Percentiles rank a stretch among this genome's conserved stretches.
Conservation (phyloP, 2,113 vertebrate species). For the Haemorhous mexicanus region DNA sequence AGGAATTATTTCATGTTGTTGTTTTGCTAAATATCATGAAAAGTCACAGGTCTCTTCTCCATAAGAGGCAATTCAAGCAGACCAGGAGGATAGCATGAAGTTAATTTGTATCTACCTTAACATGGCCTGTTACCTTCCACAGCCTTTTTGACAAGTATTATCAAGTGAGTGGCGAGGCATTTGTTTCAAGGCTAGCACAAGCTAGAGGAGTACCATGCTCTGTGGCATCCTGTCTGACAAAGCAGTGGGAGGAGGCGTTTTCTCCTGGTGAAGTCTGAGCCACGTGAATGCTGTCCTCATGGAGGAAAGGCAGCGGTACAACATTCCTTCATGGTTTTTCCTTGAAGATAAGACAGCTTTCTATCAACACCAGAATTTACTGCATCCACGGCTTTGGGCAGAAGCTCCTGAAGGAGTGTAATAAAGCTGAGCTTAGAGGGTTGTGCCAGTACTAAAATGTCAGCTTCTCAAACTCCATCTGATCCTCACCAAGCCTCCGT, state of each 20-base stretch:
- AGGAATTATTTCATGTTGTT: not conserved
- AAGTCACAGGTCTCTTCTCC: not conserved
- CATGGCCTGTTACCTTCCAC: not conserved
- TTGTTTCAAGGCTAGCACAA: not conserved
- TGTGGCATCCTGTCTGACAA: not conserved
- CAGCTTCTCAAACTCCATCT: not conserved
- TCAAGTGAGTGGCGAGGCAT: not conserved
- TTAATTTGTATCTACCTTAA: not conserved
- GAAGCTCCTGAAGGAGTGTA: not conserved
- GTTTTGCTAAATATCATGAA: not conserved
- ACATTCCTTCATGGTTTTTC: not conserved
- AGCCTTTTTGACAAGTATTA: not conserved
- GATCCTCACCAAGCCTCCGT: not conserved
- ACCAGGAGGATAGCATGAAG: not conserved
- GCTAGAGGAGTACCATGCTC: not conserved
- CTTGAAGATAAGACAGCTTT: not conserved
- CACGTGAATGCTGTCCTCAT: rapidly evolving
- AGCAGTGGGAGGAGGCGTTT: not conserved
- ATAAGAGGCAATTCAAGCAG: not conserved
- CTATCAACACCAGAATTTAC: not conserved
- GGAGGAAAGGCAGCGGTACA: not conserved
- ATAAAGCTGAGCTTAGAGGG: not conserved
- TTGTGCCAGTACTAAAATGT: not conserved
- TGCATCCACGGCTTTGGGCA: not conserved
- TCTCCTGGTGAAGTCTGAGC: not conserved